Evolutionary conservation across 1,140 invertebrate species (phyloP).

Genomic region (Lepidurus couesii): DNA sequence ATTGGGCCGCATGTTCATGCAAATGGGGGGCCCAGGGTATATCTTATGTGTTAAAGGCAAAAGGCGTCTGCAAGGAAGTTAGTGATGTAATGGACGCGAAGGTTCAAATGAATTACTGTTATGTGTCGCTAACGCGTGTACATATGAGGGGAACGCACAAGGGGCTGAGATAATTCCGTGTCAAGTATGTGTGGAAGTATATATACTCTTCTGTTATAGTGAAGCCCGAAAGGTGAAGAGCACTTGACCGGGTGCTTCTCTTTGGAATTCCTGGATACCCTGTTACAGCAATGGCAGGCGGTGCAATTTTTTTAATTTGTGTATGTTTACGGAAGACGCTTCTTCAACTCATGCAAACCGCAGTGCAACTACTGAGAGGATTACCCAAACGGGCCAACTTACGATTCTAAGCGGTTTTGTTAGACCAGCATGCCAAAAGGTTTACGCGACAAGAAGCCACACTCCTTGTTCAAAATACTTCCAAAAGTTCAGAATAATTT

Average conservation of each 20-base stretch:
- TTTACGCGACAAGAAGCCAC: neutral
- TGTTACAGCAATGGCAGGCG: neutral
- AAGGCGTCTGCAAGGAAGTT: neutral
- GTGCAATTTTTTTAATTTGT: neutral
- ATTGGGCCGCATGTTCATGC: slow-evolving; percentile 17
- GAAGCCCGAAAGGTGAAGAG: slow-evolving; percentile 13
- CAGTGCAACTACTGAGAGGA: neutral
- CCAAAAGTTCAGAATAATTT: no score
- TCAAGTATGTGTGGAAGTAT: no score
- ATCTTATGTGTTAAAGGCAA: neutral
- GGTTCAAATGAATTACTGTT: no score
- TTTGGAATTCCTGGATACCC: neutral
- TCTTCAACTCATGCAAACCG: neutral
- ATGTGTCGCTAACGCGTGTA: no score
- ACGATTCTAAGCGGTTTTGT: slow-evolving; percentile 8
- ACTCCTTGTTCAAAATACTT: no score
- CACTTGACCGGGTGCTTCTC: slow-evolving; percentile 16
- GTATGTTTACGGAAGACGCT: neutral
- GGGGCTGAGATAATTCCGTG: no score
- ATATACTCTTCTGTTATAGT: neutral
- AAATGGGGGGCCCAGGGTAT: neutral
- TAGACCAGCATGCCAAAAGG: neutral
- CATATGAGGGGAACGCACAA: no score
- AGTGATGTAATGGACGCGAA: no score
- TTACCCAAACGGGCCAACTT: neutral